These are phyloP conservation scores for Penelope pileata DNA, from an alignment of 2,113 vertebrate species.

Conservation along the genomic window DNA sequence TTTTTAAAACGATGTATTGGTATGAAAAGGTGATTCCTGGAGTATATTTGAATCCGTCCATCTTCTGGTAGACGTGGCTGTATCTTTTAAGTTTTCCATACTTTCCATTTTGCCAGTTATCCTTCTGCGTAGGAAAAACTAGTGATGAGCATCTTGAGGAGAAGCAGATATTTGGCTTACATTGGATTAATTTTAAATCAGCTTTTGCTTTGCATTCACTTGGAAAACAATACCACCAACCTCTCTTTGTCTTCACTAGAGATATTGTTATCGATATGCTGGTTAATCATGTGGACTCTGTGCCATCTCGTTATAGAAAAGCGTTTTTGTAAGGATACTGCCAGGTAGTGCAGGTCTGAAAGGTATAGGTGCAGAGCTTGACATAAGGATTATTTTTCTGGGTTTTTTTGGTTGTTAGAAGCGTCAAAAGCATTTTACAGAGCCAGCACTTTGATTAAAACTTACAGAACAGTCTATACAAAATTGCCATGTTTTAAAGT, in stretches of 20 bases:
- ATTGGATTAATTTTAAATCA: background rate
- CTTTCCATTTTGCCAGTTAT: too few relatives aligned
- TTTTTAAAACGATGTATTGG: background rate
- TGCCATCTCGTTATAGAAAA: background rate
- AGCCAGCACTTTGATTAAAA: background rate
- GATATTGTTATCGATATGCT: background rate
- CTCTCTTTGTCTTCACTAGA: background rate
- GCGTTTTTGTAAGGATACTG: background rate
- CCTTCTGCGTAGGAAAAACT: too few relatives aligned
- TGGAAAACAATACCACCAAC: background rate
- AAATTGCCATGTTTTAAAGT: accelerated
- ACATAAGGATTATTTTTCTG: background rate
- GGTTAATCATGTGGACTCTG: background rate
- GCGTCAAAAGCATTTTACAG: background rate
- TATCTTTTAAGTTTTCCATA: background rate
- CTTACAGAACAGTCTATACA: background rate
- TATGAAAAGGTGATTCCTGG: background rate
- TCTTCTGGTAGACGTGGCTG: background rate
- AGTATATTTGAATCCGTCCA: background rate
- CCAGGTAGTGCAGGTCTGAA: background rate
- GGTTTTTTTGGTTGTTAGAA: background rate
- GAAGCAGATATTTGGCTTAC: background rate
- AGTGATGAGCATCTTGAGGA: background rate
- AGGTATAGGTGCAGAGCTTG: background rate
- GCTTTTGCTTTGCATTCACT: background rate